Evolutionary conservation across 1,140 invertebrate species (phyloP).

Genomic region (Drosophila nikananu): DNA sequence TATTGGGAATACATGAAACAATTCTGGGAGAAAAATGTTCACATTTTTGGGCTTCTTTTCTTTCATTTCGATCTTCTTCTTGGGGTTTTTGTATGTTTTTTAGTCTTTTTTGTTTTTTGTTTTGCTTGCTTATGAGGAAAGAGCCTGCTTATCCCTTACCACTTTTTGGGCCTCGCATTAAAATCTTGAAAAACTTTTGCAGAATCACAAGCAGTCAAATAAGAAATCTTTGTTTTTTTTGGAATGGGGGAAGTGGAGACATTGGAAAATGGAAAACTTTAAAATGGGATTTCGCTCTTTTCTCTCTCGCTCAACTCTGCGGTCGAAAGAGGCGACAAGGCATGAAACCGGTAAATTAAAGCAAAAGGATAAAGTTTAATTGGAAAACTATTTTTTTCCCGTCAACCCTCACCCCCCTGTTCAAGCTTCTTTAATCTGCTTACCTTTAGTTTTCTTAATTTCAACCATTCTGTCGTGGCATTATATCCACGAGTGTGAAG

Average conservation of each 20-base stretch:
- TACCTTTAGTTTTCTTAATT: constrained; percentile 84
- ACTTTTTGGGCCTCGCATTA: constrained; percentile 29
- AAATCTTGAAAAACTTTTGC: constrained; percentile 46
- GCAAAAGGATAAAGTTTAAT: constrained; percentile 85
- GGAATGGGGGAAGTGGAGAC: constrained; percentile 4
- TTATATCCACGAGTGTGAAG: constrained; percentile 76
- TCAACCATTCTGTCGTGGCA: constrained; percentile 77
- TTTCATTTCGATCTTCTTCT: constrained; percentile 33
- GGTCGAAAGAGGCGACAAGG: constrained; percentile 85
- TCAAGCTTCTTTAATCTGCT: constrained; percentile 76
- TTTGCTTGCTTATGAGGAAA: not conserved
- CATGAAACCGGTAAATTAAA: constrained; percentile 85
- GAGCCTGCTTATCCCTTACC: constrained; percentile 36
- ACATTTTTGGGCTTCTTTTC: constrained; percentile 62
- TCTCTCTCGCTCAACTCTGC: constrained; percentile 65
- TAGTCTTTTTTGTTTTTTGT: constrained; percentile 6
- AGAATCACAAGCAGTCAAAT: constrained; percentile 37
- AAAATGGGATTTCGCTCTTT: constrained; percentile 74
- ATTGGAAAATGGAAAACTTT: constrained; percentile 67
- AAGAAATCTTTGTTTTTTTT: constrained; percentile 60
- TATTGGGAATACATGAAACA: constrained; percentile 83
- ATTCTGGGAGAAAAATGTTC: constrained; percentile 84
- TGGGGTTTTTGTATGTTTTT: constrained; percentile 5
- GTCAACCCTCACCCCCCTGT: constrained; percentile 12
- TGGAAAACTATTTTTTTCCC: constrained; percentile 84